Evolutionary conservation across 2,797 vertebrate genomes (phyloP), one percentile per base, ranked within the genome.

Genomic region (Adrianichthys oophorus): DNA sequence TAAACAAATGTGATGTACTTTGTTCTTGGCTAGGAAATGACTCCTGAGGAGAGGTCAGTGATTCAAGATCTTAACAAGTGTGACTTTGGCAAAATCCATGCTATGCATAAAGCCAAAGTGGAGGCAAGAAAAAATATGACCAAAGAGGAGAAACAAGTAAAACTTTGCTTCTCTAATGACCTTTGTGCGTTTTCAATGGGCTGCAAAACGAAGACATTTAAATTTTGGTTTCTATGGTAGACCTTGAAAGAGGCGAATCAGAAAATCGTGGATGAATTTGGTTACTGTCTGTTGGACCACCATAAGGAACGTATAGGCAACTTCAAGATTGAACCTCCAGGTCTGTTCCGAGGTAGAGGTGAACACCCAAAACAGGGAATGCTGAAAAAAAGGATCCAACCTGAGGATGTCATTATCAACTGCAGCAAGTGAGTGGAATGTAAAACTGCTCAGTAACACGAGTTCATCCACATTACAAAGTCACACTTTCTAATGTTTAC

Each of bases 111-210:
- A 80, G 80, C 81, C 42, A 92, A 80, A 57, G 89, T 90, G 23
- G 92, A 93, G 78, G 82, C 84, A 40, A 85, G 79, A 54, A 94
- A 85, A 56, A 89, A 79, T 63, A 52, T 86, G 67, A 89, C 75
- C 65, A 93, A 93, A 65, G 91, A 92, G 57, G 92, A 93, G 45
- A 94, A 94, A 70, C 76, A 26, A 88, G 93, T 94, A 48, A 29
- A 8, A 2, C 17, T 47, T 2, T 1, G 0, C 0, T 0, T 13
- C 15, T 16, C 37, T 53, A 19, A 46, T 29, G n/a, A 12, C 21
- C 0, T 3, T 2, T 7, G 1, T 56, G 12, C 0, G 2, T 44
- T 0, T 49, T 29, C 51, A 5, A 46, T 15, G 7, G 42, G 52
- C 7, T 44, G 2, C 1, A 14, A 26, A 2, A 48, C 5, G 0